Base-by-base conservation (phyloP, 2,113 vertebrate genomes). In the Tachycineta bicolor region DNA sequence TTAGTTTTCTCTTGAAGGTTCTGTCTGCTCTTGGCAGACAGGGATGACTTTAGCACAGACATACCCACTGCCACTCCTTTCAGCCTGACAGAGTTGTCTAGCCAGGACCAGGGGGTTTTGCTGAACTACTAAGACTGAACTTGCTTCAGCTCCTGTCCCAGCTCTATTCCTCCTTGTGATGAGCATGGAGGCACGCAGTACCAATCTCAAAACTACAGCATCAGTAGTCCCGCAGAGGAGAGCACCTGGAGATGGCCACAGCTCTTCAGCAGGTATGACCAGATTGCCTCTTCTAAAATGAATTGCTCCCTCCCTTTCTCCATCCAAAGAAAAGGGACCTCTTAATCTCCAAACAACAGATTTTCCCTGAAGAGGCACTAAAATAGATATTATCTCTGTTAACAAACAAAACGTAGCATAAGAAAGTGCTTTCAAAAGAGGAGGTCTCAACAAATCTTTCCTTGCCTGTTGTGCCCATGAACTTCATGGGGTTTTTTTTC, bases 171-270 rank as follows among this genome's bases (percentile, higher is more conserved):
- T 47, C 70, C 50, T 34, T 43, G 21, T 1, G 1, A 67, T 4
- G 0, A 37, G 55, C 43, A 49, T 1, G 22, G 16, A 94, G 18
- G 10, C 41, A 68, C 0, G 0, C 1, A 5, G 16, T 14, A 29
- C 14, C 24, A 83, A 37, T 37, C n/a, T 34, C 12, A 8, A 71
- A 76, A 37, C 22, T 28, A 64, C 4, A 3, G 44, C 55, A 58
- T 34, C 6, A 0, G 29, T 0, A 47, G 23, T 11, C 33, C 47
- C 74, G 84, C 41, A 56, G 41, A 4, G 16, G 37, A 87, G 33
- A 39, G 49, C 11, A 87, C 43, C 15, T 19, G 33, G 25, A 87
- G 34, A 37, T 37, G 59, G 33, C 17, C 44, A 80, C 39, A 89
- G 53, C 26, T 83, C 59, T 81, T 63, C 55, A 83, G 58, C 9